phyloP scores from a whole-genome alignment of 2,113 vertebrate species.

The Perca fluviatilis region DNA sequence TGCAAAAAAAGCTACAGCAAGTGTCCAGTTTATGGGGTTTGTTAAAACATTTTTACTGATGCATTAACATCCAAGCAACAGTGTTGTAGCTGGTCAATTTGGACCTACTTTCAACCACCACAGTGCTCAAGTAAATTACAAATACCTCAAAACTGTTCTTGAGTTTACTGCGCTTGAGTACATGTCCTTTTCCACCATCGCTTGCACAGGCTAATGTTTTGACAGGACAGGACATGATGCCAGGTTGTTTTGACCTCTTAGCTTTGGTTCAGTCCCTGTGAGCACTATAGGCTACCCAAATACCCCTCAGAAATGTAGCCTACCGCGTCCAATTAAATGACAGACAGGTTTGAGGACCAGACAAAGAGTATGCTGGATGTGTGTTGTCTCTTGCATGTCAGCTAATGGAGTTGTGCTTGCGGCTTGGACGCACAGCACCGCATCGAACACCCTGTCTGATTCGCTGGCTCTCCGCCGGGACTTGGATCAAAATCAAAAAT shows the following conservation, averaged over 20 bases:
- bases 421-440: constrained; percentile 20
- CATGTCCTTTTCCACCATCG: background rate
- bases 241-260: constrained; percentile 16
- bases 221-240: background rate
- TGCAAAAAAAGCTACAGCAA: background rate
- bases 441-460: background rate
- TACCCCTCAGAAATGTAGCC: constrained; percentile 2
- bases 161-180: background rate
- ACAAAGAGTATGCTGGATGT: constrained; percentile 9
- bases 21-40: background rate
- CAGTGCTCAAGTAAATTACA: too few relatives aligned
- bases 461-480: constrained; percentile 7
- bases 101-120: too few relatives aligned
- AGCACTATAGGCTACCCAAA: background rate
- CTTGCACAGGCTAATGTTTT: background rate
- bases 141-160: background rate
- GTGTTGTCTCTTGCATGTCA: constrained; percentile 12
- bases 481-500: constrained; percentile 17
- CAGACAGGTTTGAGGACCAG: constrained; percentile 40
- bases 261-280: background rate
- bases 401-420: constrained; percentile 38
- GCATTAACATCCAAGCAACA: background rate
- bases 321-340: constrained; percentile 48
- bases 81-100: too few relatives aligned
- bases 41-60: background rate